Evolutionary conservation across 1,140 invertebrate species (phyloP).

Genomic region (Acromyrmex echinatior): DNA sequence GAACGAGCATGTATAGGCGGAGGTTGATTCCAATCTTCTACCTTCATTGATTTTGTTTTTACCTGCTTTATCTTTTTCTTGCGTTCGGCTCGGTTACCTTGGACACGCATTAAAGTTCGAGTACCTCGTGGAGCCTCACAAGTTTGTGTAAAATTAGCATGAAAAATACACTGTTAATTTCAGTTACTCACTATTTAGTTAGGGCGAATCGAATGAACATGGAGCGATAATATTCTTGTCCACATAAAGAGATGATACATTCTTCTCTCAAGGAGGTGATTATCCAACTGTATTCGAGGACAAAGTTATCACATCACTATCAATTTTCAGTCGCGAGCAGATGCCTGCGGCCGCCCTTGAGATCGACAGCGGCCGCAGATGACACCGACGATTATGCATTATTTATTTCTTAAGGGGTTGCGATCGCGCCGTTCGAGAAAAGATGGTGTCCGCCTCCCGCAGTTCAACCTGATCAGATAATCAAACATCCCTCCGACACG

Average conservation of each 20-base stretch:
- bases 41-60: not conserved
- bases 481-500: constrained; percentile 21
- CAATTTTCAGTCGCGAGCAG: constrained; percentile 60
- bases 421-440: constrained; percentile 71
- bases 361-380: constrained; percentile 70
- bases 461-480: constrained; percentile 79
- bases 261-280: not conserved
- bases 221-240: not conserved
- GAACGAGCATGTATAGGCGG: too few species aligned
- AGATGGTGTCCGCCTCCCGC: constrained; percentile 76
- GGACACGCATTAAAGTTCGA: constrained; percentile 24
- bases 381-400: constrained; percentile 72
- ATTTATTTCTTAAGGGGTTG: constrained; percentile 83
- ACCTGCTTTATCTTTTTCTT: not conserved
- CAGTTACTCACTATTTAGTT: constrained; percentile 9
- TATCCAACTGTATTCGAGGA: not conserved
- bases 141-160: constrained; percentile 6
- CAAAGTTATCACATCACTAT: constrained; percentile 36
- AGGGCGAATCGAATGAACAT: not conserved
- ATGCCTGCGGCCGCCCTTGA: constrained; percentile 52
- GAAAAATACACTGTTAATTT: constrained; percentile 18
- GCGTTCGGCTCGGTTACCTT: constrained; percentile 27
- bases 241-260: not conserved
- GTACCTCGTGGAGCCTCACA: not conserved
- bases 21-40: constrained; percentile 1